These are phyloP conservation scores for Euphydryas editha DNA, from an alignment of 2,888 invertebrate species.

Conservation along the genomic window DNA sequence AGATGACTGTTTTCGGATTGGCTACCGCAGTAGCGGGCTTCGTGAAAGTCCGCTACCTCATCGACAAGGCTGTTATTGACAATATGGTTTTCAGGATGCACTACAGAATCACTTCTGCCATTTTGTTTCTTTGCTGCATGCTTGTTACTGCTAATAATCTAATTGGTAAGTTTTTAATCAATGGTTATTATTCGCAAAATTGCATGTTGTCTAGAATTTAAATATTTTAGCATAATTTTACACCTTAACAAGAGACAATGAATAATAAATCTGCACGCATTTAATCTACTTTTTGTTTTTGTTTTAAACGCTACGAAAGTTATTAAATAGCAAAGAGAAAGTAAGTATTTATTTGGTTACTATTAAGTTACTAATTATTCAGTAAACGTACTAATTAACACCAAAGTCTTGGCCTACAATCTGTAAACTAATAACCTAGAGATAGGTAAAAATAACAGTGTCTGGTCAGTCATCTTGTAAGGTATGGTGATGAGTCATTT, in stretches of 20 bases:
- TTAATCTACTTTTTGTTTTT: conserved; percentile 8
- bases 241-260: conserved; percentile 11
- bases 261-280: conserved; percentile 19
- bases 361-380: conserved; percentile 14
- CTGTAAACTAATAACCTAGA: conserved; percentile 53
- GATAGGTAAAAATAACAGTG: conserved; percentile 58
- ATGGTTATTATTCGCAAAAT: background rate
- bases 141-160: conserved; percentile 95
- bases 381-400: conserved; percentile 44
- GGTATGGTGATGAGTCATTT: conserved; percentile 72
- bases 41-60: conserved; percentile 93
- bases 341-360: conserved; percentile 21
- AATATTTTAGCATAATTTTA: conserved; percentile 18
- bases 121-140: conserved; percentile 93
- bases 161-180: conserved; percentile 87
- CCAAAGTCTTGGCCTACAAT: conserved; percentile 44
- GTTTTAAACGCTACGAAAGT: conserved; percentile 31
- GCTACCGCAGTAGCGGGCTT: conserved; percentile 95
- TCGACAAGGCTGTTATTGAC: conserved; percentile 95
- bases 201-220: background rate
- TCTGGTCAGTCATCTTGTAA: conserved; percentile 54
- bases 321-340: conserved; percentile 25
- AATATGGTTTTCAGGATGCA: conserved; percentile 95
- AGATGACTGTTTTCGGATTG: conserved; percentile 92
- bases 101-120: conserved; percentile 93